Evolutionary conservation across 2,888 invertebrate species (phyloP).

Genomic region (Acleris laterana): DNA sequence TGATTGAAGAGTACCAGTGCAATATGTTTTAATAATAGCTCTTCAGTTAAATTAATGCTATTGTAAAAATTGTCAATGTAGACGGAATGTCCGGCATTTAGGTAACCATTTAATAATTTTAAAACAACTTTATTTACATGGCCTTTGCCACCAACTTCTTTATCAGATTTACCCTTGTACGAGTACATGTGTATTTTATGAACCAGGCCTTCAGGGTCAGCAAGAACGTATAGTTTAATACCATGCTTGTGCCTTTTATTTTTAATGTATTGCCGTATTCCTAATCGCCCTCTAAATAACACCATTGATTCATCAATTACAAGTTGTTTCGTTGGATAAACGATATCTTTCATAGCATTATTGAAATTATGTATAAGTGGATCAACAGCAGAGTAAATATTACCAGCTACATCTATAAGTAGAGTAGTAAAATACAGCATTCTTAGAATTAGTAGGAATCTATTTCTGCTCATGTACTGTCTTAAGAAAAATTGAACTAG

Average conservation of each 20-base stretch:
- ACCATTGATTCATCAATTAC: neutral
- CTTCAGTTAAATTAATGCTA: constrained; percentile 5
- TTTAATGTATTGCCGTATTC: neutral
- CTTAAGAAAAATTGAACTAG: constrained; percentile 8
- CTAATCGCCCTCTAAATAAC: neutral
- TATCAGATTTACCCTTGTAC: too few relatives aligned
- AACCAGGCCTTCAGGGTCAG: too few relatives aligned
- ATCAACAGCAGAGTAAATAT: constrained; percentile 12
- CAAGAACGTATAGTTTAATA: neutral
- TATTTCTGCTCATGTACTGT: constrained; percentile 6
- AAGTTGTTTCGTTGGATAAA: neutral
- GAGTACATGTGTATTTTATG: too few relatives aligned
- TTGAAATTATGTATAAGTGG: constrained; percentile 10
- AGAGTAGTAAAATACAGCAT: constrained; percentile 13
- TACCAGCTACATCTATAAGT: constrained; percentile 13
- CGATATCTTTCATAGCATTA: neutral
- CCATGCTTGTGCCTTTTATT: neutral
- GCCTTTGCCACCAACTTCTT: too few relatives aligned
- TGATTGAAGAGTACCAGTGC: constrained; percentile 9
- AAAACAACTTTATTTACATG: too few relatives aligned
- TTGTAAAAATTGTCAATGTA: neutral
- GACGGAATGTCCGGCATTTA: too few relatives aligned
- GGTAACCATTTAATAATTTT: too few relatives aligned
- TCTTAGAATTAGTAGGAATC: constrained; percentile 9
- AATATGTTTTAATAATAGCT: constrained; percentile 8